A percentile compares a stretch with the other conserved stretches of the same genome.
These are phyloP conservation scores for Prunella strophiata DNA, from an alignment of 2,797 vertebrate genomes.

Conservation along the genomic window DNA sequence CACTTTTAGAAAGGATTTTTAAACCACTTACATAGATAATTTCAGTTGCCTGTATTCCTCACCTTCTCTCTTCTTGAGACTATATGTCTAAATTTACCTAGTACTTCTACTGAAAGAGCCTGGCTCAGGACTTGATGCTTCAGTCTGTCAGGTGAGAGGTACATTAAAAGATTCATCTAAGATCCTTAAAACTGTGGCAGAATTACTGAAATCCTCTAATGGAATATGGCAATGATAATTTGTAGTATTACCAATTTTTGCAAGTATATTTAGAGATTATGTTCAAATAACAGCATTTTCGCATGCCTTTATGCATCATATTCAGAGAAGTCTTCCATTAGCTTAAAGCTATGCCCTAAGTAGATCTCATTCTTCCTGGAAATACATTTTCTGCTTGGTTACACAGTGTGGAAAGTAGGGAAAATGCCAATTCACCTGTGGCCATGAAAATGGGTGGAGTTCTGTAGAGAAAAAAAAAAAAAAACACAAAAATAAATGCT, in stretches of 20 bases:
- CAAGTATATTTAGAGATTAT: background rate
- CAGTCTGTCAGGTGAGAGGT: background rate
- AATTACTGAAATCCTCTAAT: background rate
- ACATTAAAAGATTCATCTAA: background rate
- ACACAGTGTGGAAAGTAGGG: background rate
- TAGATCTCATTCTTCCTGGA: background rate
- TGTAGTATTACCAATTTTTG: background rate
- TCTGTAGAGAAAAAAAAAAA: background rate
- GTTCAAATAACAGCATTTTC: background rate
- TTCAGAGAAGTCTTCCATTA: background rate
- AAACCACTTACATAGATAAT: background rate
- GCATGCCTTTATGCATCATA: background rate
- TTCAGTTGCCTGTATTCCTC: background rate
- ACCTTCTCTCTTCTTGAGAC: background rate
- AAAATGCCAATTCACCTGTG: background rate
- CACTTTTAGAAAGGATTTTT: background rate
- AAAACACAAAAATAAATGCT: rapidly evolving
- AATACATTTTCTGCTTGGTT: background rate
- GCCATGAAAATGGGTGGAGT: background rate
- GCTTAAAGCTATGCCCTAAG: background rate
- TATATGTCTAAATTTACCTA: background rate
- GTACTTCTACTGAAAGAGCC: background rate
- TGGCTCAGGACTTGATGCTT: background rate
- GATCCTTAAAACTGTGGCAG: background rate
- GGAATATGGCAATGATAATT: background rate